Evolutionary conservation across 1,140 invertebrate genomes (phyloP).

Genomic region (Diabrotica undecimpunctata): DNA sequence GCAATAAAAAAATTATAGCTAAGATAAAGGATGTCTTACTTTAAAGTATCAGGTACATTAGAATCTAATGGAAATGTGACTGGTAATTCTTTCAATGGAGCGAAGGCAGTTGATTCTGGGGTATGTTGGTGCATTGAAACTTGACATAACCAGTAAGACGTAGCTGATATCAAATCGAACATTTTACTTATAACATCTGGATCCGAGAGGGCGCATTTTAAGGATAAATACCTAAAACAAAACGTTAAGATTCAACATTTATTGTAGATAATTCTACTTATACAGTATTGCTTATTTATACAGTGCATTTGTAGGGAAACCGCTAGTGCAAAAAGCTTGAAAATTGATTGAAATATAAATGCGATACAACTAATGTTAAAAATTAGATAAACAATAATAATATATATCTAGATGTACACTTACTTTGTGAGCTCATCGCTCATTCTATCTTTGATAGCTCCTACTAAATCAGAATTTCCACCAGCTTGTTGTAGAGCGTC

Average conservation of each 20-base stretch:
- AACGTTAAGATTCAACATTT: constrained; percentile 1
- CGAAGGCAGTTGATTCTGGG: constrained; percentile 48
- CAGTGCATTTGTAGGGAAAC: too few relatives aligned
- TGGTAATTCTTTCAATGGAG: constrained; percentile 53
- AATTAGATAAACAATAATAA: too few relatives aligned
- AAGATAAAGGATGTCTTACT: constrained; percentile 45
- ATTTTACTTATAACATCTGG: constrained; percentile 64
- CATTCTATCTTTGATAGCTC: constrained; percentile 61
- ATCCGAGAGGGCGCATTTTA: constrained; percentile 69
- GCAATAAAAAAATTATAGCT: too few relatives aligned
- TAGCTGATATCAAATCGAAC: constrained; percentile 74
- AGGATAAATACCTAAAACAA: constrained; percentile 58
- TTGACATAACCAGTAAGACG: constrained; percentile 81
- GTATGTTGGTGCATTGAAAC: constrained; percentile 55
- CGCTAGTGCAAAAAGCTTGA: too few relatives aligned
- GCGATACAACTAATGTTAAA: too few relatives aligned
- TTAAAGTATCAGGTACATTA: constrained; percentile 59
- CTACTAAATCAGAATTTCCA: constrained; percentile 53
- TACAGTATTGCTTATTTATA: too few relatives aligned
- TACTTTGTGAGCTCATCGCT: constrained; percentile 59
- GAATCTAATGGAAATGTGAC: constrained; percentile 66
- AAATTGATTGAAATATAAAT: too few relatives aligned
- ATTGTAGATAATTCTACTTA: too few relatives aligned
- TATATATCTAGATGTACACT: constrained; percentile 4
- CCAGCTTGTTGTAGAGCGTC: constrained; percentile 55